Evolutionary conservation across 2,113 vertebrate genomes (phyloP), one percentile per base, ranked within the genome.

Genomic region (Catharus bicknelli): DNA sequence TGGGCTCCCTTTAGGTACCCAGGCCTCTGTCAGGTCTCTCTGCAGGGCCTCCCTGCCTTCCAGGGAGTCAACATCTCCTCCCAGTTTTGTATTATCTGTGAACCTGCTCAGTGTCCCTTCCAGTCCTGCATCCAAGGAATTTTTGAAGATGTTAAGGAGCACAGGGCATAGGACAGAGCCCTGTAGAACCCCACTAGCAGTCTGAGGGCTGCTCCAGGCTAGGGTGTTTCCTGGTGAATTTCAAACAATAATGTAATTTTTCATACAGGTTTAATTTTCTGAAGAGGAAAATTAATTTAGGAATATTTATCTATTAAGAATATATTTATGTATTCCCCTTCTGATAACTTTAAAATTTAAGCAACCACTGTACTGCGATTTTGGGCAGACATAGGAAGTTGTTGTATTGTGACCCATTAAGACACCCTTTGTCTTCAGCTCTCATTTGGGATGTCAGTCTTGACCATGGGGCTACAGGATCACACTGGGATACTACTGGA

Each of bases 291-390:
- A 55, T 53, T 2, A 10, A 34, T 51, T 51, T 80, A 55, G 22
- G 38, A n/a, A 22, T 13, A 42, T 51, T 72, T 83, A 34, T 51
- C 25, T 51, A 51, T 26, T 27, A 51, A 13, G 25, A 51, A 51
- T 20, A 23, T 54, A 64, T 61, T 83, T 88, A 76, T 23, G 6
- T 62, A 16, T 32, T 73, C 4, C 0, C 2, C 17, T 83, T 66
- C 48, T 74, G 23, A 29, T 55, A 53, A 25, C 6, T 58, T 79
- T 50, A 40, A 79, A 87, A 63, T 76, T 22, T 30, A 48, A 51
- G 69, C 51, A 54, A 29, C 2, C 7, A 38, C 7, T 40, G 4
- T 18, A 34, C 8, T 40, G 9, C 0, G 1, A 42, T 16, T 38
- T 34, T 48, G 42, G 20, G 17, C 58, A 47, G 45, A 88, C 7